phyloP scores from a whole-genome alignment of 30 jellyfish, hydroid and myxozoan genomes.

The Chrysaora quinquecirrha region DNA sequence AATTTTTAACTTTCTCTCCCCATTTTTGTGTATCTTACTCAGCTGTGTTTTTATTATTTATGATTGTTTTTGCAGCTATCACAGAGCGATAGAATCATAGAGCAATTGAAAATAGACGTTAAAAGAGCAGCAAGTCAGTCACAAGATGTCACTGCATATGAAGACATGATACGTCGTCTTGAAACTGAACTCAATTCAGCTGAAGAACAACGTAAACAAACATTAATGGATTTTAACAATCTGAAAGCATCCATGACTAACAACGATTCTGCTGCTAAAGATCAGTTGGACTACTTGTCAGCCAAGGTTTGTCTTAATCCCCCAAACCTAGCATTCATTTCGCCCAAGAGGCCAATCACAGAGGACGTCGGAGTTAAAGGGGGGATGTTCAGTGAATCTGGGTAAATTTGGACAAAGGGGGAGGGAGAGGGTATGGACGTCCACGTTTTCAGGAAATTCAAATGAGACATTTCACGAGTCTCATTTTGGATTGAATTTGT shows the following conservation, averaged over 20 bases:
- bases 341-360: too few relatives aligned
- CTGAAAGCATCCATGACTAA: slow-evolving; percentile 49
- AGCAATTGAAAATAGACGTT: slow-evolving; percentile 51
- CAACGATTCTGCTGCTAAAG: slow-evolving; percentile 58
- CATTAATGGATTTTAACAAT: slow-evolving; percentile 34
- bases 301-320: slow-evolving; percentile 66
- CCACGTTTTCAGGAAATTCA: too few relatives aligned
- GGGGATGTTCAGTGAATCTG: too few relatives aligned
- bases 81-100: slow-evolving; percentile 60
- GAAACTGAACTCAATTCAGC: slow-evolving; percentile 62
- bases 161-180: slow-evolving; percentile 58
- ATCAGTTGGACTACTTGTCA: slow-evolving; percentile 28
- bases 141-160: slow-evolving; percentile 70
- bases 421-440: too few relatives aligned
- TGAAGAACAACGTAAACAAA: slow-evolving; percentile 61
- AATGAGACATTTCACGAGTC: too few relatives aligned
- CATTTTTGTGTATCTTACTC: too few relatives aligned
- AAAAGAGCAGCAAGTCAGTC: slow-evolving; percentile 64
- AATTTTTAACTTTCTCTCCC: too few relatives aligned
- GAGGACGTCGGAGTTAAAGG: too few relatives aligned
- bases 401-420: too few relatives aligned
- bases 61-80: slow-evolving; percentile 43
- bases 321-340: too few relatives aligned
- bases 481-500: too few relatives aligned
- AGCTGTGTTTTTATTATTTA: too few relatives aligned